Conservation (phyloP, 1,140 invertebrate genomes). For the Scaptomyza montana region DNA sequence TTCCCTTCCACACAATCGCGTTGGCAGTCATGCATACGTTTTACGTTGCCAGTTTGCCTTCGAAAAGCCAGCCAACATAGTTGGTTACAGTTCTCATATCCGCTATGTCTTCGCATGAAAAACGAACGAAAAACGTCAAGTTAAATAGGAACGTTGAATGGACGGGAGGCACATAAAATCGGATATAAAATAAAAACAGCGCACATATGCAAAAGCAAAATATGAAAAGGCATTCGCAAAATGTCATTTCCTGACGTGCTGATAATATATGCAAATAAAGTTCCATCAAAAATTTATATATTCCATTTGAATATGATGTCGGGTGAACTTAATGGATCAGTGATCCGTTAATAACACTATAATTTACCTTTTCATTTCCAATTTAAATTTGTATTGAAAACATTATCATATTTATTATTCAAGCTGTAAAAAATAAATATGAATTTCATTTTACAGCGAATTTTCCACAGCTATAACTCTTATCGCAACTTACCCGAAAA, state of each 20-base stretch:
- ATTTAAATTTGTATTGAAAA: background rate
- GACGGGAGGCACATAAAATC: constrained; percentile 13
- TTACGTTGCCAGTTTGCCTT: constrained; percentile 35
- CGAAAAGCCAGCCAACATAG: constrained; percentile 31
- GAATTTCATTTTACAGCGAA: background rate
- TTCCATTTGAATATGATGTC: constrained; percentile 9
- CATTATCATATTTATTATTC: background rate
- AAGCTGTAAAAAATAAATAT: background rate
- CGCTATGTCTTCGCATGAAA: constrained; percentile 15
- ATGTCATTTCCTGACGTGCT: constrained; percentile 13
- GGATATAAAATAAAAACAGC: constrained; percentile 13
- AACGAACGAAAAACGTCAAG: constrained; percentile 35
- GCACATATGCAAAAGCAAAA: background rate
- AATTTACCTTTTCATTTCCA: background rate
- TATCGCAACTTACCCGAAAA: background rate
- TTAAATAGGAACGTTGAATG: constrained; percentile 40
- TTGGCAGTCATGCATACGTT: constrained; percentile 35
- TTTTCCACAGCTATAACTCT: background rate
- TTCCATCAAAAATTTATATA: constrained; percentile 5
- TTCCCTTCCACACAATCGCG: constrained; percentile 26
- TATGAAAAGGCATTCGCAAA: constrained; percentile 9
- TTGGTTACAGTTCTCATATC: constrained; percentile 51
- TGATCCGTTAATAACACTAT: background rate
- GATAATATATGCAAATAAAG: constrained; percentile 15
- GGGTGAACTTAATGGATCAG: background rate